These are phyloP conservation scores for Idris sp. DNA, from an alignment of 1,140 invertebrate genomes.

Conservation along the genomic window DNA sequence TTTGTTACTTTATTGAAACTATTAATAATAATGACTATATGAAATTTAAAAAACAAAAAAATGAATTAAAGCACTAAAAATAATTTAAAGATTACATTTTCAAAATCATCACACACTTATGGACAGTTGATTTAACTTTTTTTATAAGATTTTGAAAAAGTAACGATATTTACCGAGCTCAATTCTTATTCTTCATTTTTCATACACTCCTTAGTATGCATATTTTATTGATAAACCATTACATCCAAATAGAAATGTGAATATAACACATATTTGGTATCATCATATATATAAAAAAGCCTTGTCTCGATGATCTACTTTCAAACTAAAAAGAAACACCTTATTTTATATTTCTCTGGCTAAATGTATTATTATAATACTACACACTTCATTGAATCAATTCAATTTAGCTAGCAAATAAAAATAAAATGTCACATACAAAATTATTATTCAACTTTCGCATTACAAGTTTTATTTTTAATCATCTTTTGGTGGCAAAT, in stretches of 20 bases:
- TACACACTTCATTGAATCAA: not conserved
- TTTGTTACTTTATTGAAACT: too few relatives aligned
- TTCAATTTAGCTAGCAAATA: constrained; percentile 7
- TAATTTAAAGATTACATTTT: too few relatives aligned
- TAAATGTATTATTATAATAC: not conserved
- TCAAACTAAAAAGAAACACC: constrained; percentile 10
- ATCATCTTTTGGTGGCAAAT: too few relatives aligned
- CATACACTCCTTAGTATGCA: too few relatives aligned
- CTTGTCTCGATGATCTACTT: constrained; percentile 1
- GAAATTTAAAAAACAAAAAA: too few relatives aligned
- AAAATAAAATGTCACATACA: constrained; percentile 4
- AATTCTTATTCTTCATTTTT: too few relatives aligned
- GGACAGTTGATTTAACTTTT: too few relatives aligned
- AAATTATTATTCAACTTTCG: not conserved
- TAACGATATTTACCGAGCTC: too few relatives aligned
- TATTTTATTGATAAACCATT: constrained; percentile 23
- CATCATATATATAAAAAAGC: constrained; percentile 10
- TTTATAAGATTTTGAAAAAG: too few relatives aligned
- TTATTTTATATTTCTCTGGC: constrained; percentile 8
- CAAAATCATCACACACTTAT: too few relatives aligned
- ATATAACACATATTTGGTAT: constrained; percentile 11
- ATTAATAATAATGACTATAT: too few relatives aligned
- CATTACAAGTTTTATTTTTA: constrained; percentile 1
- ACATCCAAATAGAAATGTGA: constrained; percentile 16
- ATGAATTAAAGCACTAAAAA: too few relatives aligned